Base-by-base conservation (phyloP, 2,113 vertebrate genomes). In the Eublepharis macularius region DNA sequence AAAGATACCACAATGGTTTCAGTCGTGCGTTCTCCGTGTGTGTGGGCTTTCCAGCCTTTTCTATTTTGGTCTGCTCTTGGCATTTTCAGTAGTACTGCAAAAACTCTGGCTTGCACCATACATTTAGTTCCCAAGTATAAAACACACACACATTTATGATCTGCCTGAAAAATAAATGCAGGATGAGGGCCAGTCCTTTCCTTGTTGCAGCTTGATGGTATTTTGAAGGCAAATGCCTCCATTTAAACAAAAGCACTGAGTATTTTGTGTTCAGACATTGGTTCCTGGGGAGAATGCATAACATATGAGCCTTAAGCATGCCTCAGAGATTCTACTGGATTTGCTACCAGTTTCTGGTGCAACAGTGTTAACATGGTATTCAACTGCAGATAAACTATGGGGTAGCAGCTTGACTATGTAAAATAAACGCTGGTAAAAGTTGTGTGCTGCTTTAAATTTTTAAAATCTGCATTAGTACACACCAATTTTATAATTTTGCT, bases 1-100 rank as follows among this genome's bases (percentile, higher is more conserved):
- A 43, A 94, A 76, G 88, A 83, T 82, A 45, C 83, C 85, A 82
- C 93, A 85, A 66, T 47, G 16, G 88, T 89, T 87, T 74, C 87
- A 84, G 89, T 87, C 78, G 86, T 73, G 86, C 81, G 83, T 89
- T 41, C 54, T 77, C 49, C 60, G 34, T 83, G 87, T 84, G 81
- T 81, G 88, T 87, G 92, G 75, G 36, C 54, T 60, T 34, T 74
- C 14, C 77, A 74, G 16, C 86, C 87, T 43, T 80, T 85, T 72
- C 72, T 89, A 34, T 43, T 90, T 78, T 90, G 47, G 51, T 68
- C 75, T 12, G 19, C 29, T 49, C 24, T 78, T 82, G 86, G 86
- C 80, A 69, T 43, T 43, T 78, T 66, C 26, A 70, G 54, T 6
- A 78, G 17, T 26, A 43, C 34, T 43, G 47, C 34, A 70, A 69